A percentile compares a stretch with the other conserved stretches of the same genome.
Evolutionary conservation across 2,797 vertebrate genomes (phyloP).

Genomic region (Squalus acanthias): DNA sequence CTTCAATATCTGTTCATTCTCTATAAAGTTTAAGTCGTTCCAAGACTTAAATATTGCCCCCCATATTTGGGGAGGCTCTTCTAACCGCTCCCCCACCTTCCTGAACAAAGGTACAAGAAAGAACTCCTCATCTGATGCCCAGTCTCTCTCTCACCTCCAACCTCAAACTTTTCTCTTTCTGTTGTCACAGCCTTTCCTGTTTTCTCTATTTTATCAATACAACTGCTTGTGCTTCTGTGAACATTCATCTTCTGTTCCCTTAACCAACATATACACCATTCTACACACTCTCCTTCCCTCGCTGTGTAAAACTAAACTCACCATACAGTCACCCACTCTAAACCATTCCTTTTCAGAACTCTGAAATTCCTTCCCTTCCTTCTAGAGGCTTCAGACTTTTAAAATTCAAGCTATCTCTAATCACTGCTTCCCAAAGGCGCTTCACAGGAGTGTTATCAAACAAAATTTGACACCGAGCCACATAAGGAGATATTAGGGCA

Average conservation of each 20-base stretch:
- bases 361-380: neutral
- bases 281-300: neutral
- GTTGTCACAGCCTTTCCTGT: neutral
- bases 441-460: too few relatives aligned
- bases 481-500: too few relatives aligned
- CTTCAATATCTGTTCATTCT: neutral
- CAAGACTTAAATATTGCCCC: neutral
- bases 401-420: neutral
- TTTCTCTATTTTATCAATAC: neutral
- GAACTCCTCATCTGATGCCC: neutral
- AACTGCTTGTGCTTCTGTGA: neutral
- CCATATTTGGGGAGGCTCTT: neutral
- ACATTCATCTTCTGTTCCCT: neutral
- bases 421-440: neutral
- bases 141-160: neutral
- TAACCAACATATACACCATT: neutral
- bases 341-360: neutral
- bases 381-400: neutral
- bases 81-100: neutral
- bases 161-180: neutral
- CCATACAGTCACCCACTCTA: neutral
- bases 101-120: neutral
- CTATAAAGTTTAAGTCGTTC: neutral
- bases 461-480: too few relatives aligned
- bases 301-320: neutral